A percentile compares a stretch with the other conserved stretches of the same genome.
Evolutionary conservation across 2,113 vertebrate species (phyloP).

Genomic region (Sceloporus tristichus): DNA sequence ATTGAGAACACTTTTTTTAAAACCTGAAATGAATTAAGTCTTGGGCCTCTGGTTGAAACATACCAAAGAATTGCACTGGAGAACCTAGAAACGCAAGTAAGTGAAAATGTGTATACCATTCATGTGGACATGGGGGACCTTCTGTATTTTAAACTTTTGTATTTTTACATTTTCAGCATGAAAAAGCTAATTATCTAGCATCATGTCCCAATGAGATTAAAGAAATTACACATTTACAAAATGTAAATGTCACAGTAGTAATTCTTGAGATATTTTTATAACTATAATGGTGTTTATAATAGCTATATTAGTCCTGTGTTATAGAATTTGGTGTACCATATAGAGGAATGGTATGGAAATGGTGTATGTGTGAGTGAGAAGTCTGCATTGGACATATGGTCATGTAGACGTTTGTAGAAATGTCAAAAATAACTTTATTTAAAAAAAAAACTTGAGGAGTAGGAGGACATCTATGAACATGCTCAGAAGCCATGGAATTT

Average conservation of each 20-base stretch:
- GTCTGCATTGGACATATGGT: too few species aligned
- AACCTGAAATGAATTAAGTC: too few species aligned
- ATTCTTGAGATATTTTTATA: background rate
- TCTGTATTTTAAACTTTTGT: background rate
- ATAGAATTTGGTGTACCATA: background rate
- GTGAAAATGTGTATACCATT: too few species aligned
- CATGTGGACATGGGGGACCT: too few species aligned
- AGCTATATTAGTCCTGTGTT: background rate
- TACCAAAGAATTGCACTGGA: too few species aligned
- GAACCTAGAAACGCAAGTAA: too few species aligned
- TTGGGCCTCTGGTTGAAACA: too few species aligned
- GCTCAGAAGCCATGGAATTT: background rate
- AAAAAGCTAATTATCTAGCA: background rate
- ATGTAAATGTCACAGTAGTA: background rate
- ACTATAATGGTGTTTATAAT: background rate
- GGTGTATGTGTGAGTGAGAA: background rate
- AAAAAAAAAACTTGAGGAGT: background rate
- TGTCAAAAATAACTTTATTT: background rate
- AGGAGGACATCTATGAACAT: background rate
- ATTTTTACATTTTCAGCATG: background rate
- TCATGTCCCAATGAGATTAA: background rate
- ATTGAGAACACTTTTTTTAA: too few species aligned
- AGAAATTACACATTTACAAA: conserved; percentile 25
- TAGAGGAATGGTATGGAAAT: background rate
- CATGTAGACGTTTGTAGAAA: background rate